phyloP scores from a whole-genome alignment of 2,888 invertebrate species.

The Heliconius cydno region DNA sequence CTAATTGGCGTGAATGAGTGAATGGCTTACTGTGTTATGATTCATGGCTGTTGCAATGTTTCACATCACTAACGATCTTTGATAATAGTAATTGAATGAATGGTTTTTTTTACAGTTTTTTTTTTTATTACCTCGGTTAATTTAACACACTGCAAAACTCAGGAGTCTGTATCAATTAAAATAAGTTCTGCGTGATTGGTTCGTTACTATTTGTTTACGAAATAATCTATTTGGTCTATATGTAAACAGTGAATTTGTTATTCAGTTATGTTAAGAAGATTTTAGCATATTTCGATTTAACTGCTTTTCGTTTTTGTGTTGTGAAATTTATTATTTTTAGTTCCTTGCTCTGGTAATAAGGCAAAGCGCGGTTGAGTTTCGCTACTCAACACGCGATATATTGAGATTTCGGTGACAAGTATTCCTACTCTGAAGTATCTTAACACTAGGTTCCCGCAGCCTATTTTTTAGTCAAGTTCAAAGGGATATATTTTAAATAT shows the following conservation, averaged over 20 bases:
- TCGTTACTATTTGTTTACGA: not conserved
- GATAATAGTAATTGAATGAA: constrained; percentile 16
- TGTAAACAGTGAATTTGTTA: not conserved
- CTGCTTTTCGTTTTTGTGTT: no score
- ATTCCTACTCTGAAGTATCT: no score
- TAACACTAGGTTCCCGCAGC: no score
- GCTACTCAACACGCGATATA: no score
- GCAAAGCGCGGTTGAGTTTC: no score
- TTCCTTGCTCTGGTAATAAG: no score
- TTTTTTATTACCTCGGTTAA: constrained; percentile 9
- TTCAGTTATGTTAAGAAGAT: not conserved
- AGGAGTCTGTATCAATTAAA: constrained; percentile 7
- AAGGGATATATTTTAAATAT: not conserved
- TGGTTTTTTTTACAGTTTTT: constrained; percentile 2
- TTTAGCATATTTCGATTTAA: not conserved
- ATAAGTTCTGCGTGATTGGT: not conserved
- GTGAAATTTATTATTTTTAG: no score
- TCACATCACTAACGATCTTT: constrained; percentile 30
- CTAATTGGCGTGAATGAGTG: constrained; percentile 34
- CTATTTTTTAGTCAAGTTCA: not conserved
- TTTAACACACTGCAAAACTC: constrained; percentile 2
- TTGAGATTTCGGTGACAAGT: not conserved
- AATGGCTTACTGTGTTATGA: constrained; percentile 23
- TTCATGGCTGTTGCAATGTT: constrained; percentile 32
- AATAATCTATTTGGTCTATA: not conserved